Evolutionary conservation across 2,113 vertebrate species (phyloP), one percentile per base, ranked within the genome.

Genomic region (Pollimyrus isidori): DNA sequence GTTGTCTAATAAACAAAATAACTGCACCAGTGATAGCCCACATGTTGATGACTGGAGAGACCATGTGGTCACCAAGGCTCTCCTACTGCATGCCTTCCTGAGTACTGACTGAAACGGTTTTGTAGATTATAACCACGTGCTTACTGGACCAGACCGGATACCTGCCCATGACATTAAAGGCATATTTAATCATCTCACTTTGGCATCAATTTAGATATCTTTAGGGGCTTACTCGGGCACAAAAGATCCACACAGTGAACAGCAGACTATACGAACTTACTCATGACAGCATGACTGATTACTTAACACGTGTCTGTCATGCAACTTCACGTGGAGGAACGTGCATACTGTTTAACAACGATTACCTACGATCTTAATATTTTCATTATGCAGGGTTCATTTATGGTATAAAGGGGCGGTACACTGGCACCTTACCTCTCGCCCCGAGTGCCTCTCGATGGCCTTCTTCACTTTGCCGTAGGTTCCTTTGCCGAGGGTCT

Each of bases 381-480:
- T 42, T 4, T 17, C 35, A 35, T 19, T 42, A 42, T 42, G 73
- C 35, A 15, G 15, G 35, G 73, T 15, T 19, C 73, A 80, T 15
- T 6, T 39, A 80, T 2, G 17, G 35, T 42, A 17, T 69, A 30
- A 42, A 42, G 39, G 39, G 39, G 82, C 35, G 4, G 4, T 3
- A 86, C 49, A 87, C 56, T 87, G 84, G n/a, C 5, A 62, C 91
- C 96, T 98, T 94, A 99, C 98, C 98, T 97, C 97, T 96, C 98
- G 96, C 92, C 98, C 98, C 0, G 98, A 98, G 92, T 97, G 97
- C 89, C 98, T 93, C 95, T 99, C 98, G 46, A 97, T 97, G 92
- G 98, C 98, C 93, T 98, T 96, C 95, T 97, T 99, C 91, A 99
- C 98, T 96, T 99, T 99, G 92, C 98, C 98, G 13, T 99, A 99